Percentiles rank a stretch among this genome's conserved stretches.
phyloP scores from a whole-genome alignment of 2,888 invertebrate genomes.

The Lasius platythorax region DNA sequence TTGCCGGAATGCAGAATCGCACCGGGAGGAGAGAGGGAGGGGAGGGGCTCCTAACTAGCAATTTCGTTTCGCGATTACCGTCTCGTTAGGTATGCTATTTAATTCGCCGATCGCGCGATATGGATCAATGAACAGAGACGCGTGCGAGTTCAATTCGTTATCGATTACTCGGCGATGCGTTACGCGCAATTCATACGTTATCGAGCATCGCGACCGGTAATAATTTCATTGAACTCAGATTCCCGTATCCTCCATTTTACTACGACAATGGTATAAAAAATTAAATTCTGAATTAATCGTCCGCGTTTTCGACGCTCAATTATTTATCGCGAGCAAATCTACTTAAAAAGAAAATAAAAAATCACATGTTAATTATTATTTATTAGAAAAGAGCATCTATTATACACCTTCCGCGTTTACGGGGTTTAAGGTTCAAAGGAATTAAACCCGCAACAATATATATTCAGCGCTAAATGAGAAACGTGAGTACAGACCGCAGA shows the following conservation, averaged over 20 bases:
- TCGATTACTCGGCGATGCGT: neutral
- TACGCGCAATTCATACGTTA: constrained; percentile 8
- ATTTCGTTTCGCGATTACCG: constrained; percentile 66
- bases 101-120: constrained; percentile 45
- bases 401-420: no score
- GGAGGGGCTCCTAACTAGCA: constrained; percentile 29
- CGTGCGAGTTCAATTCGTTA: constrained; percentile 4
- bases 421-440: neutral
- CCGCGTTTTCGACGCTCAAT: neutral
- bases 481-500: constrained; percentile 1
- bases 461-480: neutral
- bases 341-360: neutral
- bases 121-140: constrained; percentile 45
- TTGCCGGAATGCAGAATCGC: constrained; percentile 38
- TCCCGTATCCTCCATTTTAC: neutral
- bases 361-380: neutral
- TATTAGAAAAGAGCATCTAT: no score
- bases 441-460: neutral
- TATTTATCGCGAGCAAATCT: neutral
- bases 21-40: neutral
- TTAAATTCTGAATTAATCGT: neutral
- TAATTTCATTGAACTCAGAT: neutral
- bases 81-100: constrained; percentile 67
- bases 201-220: constrained; percentile 4
- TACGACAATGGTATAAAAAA: neutral